These are phyloP conservation scores for Beris morrisii DNA, from an alignment of 2,888 invertebrate genomes.

Conservation along the genomic window DNA sequence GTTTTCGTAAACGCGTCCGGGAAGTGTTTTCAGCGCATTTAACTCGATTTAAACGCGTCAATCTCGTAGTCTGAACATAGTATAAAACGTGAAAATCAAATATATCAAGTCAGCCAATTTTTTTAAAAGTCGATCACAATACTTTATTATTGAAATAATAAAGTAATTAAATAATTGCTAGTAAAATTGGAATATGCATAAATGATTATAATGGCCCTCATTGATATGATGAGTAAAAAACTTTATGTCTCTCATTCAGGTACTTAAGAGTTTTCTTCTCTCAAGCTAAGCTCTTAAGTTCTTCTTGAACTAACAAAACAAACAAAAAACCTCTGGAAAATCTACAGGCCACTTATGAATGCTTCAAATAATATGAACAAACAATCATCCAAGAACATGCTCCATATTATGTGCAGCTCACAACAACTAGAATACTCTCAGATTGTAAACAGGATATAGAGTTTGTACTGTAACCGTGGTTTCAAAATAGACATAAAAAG, in stretches of 20 bases:
- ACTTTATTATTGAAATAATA: no score
- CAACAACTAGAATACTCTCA: slow-evolving; percentile 12
- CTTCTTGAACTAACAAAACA: slow-evolving; percentile 20
- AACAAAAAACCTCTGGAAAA: slow-evolving; percentile 24
- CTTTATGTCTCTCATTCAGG: slow-evolving; percentile 9
- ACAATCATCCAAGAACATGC: slow-evolving; percentile 28
- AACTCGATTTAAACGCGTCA: no score
- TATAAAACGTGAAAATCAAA: no score
- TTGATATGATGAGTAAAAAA: neutral
- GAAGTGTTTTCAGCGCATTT: no score
- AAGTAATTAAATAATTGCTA: no score
- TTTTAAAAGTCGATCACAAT: no score
- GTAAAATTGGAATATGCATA: no score
- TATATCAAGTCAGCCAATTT: no score
- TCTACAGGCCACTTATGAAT: slow-evolving; percentile 31
- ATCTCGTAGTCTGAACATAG: no score
- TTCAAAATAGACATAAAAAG: slow-evolving; percentile 3
- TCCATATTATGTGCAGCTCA: neutral
- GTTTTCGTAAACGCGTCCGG: no score
- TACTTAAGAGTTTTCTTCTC: slow-evolving; percentile 23
- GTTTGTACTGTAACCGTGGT: slow-evolving; percentile 17
- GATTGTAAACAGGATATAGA: slow-evolving; percentile 24
- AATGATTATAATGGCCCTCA: no score
- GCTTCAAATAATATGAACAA: slow-evolving; percentile 33
- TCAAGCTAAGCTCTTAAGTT: slow-evolving; percentile 9